Evolutionary conservation across 2,113 vertebrate species (phyloP), one percentile per base, ranked within the genome.

Genomic region (Indicator indicator): DNA sequence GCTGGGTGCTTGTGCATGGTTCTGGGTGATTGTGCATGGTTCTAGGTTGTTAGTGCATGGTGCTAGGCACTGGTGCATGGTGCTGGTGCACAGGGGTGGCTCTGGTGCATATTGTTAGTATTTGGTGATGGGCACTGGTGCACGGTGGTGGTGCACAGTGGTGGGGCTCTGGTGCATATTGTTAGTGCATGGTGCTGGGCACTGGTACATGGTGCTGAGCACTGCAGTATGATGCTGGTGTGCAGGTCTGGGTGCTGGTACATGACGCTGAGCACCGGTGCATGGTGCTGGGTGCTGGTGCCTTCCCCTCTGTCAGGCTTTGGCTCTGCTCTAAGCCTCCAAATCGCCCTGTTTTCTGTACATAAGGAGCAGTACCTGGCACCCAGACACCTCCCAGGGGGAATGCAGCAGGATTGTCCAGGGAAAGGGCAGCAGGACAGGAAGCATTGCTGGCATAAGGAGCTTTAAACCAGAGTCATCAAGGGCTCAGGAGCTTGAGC

Each of bases 231-330:
- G 44, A 4, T 55, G 17, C 40, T 59, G 26, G 21, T 38, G 36
- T 11, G 24, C 21, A 27, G 52, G 27, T 27, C 26, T 36, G 38
- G 23, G 21, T 6, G 5, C 24, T 30, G 40, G 7, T 13, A 24
- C 23, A 9, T 9, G 2, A 18, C 18, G 5, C 13, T 54, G 33
- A 11, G 10, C 1, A 1, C 48, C 30, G 15, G 10, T 84, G 24
- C 32, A 32, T 1, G 3, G 2, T 10, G 8, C 48, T n/a, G 3
- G 2, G 7, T 24, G 5, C 26, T 30, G 32, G n/a, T 62, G 26
- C 54, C 23, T 52, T 52, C 23, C 23, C 48, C 48, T 48, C 48
- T 13, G 23, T 52, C 50, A 52, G 50, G 11, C 50, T 52, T 52
- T 52, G 23, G 50, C 23, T 52, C 23, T 52, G 23, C 50, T 9